A percentile compares a stretch with the other conserved stretches of the same genome.
Conservation (phyloP, 2,113 vertebrate genomes). For the Varanus salvator region DNA sequence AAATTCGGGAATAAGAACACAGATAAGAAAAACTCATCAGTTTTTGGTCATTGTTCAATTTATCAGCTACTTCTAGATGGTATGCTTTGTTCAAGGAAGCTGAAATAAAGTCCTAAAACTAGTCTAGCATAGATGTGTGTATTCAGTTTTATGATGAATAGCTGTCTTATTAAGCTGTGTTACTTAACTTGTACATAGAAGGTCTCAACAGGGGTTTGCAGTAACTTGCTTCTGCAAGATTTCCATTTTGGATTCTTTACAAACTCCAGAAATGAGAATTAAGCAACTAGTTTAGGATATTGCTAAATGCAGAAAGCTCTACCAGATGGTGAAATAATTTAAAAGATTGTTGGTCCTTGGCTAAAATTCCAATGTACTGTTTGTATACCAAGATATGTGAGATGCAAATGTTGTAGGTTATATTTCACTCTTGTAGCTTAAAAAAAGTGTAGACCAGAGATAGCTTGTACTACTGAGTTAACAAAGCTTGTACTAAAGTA, state of each 20-base stretch:
- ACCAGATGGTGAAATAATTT: constrained; percentile 74
- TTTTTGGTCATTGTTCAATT: constrained; percentile 44
- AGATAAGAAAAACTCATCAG: constrained; percentile 66
- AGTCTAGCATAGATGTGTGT: constrained; percentile 76
- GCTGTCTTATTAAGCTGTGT: constrained; percentile 77
- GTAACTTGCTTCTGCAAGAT: constrained; percentile 78
- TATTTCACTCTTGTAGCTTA: constrained; percentile 91
- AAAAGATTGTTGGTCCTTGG: constrained; percentile 78
- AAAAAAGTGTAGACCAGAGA: constrained; percentile 86
- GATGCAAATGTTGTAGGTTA: constrained; percentile 89
- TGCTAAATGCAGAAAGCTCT: constrained; percentile 79
- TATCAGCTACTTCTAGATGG: constrained; percentile 77
- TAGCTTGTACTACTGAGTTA: constrained; percentile 93
- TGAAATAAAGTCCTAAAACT: constrained; percentile 72
- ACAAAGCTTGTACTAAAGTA: constrained; percentile 86
- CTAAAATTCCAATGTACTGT: constrained; percentile 84
- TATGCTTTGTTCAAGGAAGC: constrained; percentile 78
- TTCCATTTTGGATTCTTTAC: constrained; percentile 70
- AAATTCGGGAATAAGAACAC: constrained; percentile 51
- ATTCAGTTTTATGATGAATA: constrained; percentile 76
- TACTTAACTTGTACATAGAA: constrained; percentile 81
- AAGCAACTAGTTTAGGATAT: constrained; percentile 68
- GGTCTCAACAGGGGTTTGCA: constrained; percentile 78
- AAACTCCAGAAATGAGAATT: constrained; percentile 74
- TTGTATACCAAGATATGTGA: constrained; percentile 85